Evolutionary conservation across 1,140 invertebrate species (phyloP).

Genomic region (Leptinotarsa undecemlineata): DNA sequence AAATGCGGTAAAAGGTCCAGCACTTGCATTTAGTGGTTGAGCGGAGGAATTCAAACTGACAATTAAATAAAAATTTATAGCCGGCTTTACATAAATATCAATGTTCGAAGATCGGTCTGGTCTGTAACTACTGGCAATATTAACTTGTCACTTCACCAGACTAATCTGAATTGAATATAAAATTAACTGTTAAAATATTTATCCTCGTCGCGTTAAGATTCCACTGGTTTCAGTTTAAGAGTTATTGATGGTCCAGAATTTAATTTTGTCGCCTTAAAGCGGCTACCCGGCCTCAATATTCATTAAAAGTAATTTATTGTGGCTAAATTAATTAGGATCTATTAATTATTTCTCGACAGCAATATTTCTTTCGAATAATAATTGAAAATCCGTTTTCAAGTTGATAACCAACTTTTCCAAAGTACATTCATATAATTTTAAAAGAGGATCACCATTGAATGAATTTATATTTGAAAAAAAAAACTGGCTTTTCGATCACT

Average conservation of each 20-base stretch:
- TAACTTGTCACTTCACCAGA: slow-evolving; percentile 40
- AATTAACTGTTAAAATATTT: slow-evolving; percentile 49
- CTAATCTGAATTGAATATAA: slow-evolving; percentile 45
- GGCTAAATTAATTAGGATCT: slow-evolving; percentile 25
- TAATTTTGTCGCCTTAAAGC: slow-evolving; percentile 40
- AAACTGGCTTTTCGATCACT: too few relatives aligned
- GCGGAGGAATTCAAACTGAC: slow-evolving; percentile 27
- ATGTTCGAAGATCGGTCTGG: slow-evolving; percentile 36
- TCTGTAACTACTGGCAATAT: slow-evolving; percentile 34
- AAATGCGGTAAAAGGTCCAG: slow-evolving; percentile 1
- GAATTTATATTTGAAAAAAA: too few relatives aligned
- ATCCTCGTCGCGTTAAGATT: slow-evolving; percentile 45
- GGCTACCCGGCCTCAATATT: slow-evolving; percentile 26
- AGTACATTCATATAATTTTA: too few relatives aligned
- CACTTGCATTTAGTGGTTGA: slow-evolving; percentile 1
- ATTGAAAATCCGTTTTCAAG: not conserved
- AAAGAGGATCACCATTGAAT: too few relatives aligned
- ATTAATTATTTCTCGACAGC: not conserved
- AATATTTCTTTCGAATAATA: not conserved
- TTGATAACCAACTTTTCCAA: too few relatives aligned
- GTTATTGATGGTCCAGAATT: slow-evolving; percentile 42
- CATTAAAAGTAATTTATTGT: slow-evolving; percentile 32
- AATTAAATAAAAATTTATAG: slow-evolving; percentile 46
- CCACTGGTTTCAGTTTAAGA: slow-evolving; percentile 28
- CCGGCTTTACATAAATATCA: slow-evolving; percentile 45